A percentile compares a stretch with the other conserved stretches of the same genome.
Conservation (phyloP, 2,888 invertebrate species). For the Oxystoma pomonae region DNA sequence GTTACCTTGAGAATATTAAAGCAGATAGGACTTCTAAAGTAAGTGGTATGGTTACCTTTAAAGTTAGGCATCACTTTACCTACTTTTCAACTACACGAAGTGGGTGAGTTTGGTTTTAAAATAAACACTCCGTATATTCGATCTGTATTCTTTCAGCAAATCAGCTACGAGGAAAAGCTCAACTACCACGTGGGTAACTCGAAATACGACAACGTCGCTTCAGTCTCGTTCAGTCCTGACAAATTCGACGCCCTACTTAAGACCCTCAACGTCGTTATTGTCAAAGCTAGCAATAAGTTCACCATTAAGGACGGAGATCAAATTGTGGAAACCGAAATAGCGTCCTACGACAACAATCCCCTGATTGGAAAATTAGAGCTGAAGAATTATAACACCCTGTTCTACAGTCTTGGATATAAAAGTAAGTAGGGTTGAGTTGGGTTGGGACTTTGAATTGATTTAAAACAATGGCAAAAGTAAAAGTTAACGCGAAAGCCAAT, state of each 20-base stretch:
- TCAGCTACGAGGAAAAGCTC: constrained; percentile 25
- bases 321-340: constrained; percentile 51
- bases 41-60: neutral
- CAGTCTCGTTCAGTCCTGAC: constrained; percentile 29
- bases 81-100: too few relatives aligned
- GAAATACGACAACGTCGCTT: constrained; percentile 32
- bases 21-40: neutral
- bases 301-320: constrained; percentile 51
- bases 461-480: too few relatives aligned
- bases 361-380: constrained; percentile 49
- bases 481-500: too few relatives aligned
- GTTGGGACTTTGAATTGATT: too few relatives aligned
- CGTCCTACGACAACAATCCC: constrained; percentile 53
- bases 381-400: constrained; percentile 57
- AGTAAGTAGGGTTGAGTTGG: too few relatives aligned
- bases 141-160: too few relatives aligned
- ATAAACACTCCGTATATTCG: too few relatives aligned
- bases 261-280: constrained; percentile 51
- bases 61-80: too few relatives aligned
- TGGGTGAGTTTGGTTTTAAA: too few relatives aligned
- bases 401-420: constrained; percentile 52
- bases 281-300: constrained; percentile 52
- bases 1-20: constrained; percentile 22
- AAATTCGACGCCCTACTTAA: constrained; percentile 37
- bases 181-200: constrained; percentile 31